Evolutionary conservation across 2,888 invertebrate genomes (phyloP).

Genomic region (Ophion ventricosus): DNA sequence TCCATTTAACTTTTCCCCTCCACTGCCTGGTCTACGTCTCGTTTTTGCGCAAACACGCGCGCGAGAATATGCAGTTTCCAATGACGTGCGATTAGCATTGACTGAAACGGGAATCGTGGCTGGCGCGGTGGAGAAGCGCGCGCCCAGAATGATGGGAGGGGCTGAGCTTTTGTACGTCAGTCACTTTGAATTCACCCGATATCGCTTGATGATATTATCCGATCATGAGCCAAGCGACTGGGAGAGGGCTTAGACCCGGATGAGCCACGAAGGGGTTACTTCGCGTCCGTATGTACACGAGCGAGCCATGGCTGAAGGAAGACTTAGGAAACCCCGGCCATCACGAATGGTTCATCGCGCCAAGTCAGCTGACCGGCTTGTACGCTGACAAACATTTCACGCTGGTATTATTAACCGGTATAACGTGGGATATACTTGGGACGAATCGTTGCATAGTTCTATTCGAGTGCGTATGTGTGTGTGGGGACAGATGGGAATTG

Average conservation of each 20-base stretch:
- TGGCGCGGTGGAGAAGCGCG: slow-evolving; percentile 1
- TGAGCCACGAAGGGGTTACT: slow-evolving; percentile 1
- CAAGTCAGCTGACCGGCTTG: slow-evolving; percentile 45
- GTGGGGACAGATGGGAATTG: neutral
- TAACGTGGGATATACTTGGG: neutral
- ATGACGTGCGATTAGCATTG: slow-evolving; percentile 68
- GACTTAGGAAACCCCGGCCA: slow-evolving; percentile 58
- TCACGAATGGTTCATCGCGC: slow-evolving; percentile 47
- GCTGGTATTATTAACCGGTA: slow-evolving; percentile 33
- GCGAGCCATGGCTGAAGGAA: slow-evolving; percentile 40
- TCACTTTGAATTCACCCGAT: slow-evolving; percentile 69
- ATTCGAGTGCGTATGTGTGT: neutral
- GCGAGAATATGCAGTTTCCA: slow-evolving; percentile 57
- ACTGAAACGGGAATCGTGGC: slow-evolving; percentile 52
- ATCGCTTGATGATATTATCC: slow-evolving; percentile 67
- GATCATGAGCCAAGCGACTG: slow-evolving; percentile 62
- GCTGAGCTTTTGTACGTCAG: slow-evolving; percentile 70
- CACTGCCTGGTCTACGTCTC: slow-evolving; percentile 17
- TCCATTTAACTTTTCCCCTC: neutral
- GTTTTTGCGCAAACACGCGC: slow-evolving; percentile 45
- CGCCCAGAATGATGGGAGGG: slow-evolving; percentile 21
- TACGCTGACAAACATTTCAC: slow-evolving; percentile 48
- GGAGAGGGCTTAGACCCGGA: slow-evolving; percentile 6
- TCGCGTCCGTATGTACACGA: neutral
- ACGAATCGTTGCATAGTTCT: slow-evolving; percentile 14